Conservation (phyloP, 35 echinoderm and acorn worm genomes). For the Hemicentrotus pulcherrimus region DNA sequence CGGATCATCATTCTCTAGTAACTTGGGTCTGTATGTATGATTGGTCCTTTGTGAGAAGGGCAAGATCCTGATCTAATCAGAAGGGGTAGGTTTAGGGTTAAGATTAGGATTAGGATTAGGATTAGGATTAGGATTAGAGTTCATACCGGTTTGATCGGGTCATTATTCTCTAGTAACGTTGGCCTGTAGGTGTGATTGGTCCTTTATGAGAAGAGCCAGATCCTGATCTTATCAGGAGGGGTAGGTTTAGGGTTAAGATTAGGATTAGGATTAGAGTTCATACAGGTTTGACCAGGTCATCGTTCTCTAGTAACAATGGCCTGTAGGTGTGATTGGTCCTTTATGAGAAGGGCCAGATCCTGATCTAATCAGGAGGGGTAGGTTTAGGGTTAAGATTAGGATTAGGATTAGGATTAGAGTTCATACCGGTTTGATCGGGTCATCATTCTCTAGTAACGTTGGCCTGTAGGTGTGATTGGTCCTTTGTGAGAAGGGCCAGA, state of each 20-base stretch:
- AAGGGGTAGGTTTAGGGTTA: not conserved
- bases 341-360: constrained; percentile 92
- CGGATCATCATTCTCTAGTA: constrained; percentile 87
- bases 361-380: constrained; percentile 94
- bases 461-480: constrained; percentile 96
- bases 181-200: constrained; percentile 96
- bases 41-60: constrained; percentile 94
- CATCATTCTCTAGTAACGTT: constrained; percentile 87
- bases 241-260: no score
- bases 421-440: constrained; percentile 81
- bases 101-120: no score
- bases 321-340: constrained; percentile 92
- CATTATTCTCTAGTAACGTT: constrained; percentile 86
- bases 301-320: constrained; percentile 87
- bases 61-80: constrained; percentile 92
- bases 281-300: constrained; percentile 85
- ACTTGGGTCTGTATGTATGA: constrained; percentile 85
- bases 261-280: no score
- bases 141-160: constrained; percentile 81
- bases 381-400: no score
- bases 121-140: no score
- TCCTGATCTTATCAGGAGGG: constrained; percentile 82
- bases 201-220: constrained; percentile 89
- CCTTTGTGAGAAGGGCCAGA: constrained; percentile 91
- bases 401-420: no score